Conservation (phyloP, 2,113 vertebrate genomes). For the Lophius piscatorius region DNA sequence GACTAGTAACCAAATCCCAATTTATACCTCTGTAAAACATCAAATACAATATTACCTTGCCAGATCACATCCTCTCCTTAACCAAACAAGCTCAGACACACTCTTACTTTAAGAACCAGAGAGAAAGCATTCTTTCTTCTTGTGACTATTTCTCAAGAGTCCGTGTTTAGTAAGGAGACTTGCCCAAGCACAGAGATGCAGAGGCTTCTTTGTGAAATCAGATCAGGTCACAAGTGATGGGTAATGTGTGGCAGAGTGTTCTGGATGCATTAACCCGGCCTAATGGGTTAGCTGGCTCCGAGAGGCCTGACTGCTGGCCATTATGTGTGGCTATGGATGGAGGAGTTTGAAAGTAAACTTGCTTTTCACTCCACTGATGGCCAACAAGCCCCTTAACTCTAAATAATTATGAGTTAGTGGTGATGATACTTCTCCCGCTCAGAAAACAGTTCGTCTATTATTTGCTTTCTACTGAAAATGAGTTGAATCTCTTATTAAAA, state of each 20-base stretch:
- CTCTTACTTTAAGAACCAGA: not conserved
- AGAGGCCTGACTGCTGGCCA: conserved; percentile 54
- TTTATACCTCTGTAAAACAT: too few relatives aligned
- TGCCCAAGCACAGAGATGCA: conserved; percentile 34
- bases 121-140: conserved; percentile 10
- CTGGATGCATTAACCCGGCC: conserved; percentile 62
- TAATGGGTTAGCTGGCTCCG: conserved; percentile 76
- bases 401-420: conserved; percentile 1
- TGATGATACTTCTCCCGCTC: not conserved
- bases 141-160: conserved; percentile 19
- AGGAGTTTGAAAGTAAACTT: conserved; percentile 43
- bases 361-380: conserved; percentile 30
- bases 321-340: conserved; percentile 59
- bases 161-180: conserved; percentile 42
- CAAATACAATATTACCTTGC: too few relatives aligned
- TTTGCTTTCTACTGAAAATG: too few relatives aligned
- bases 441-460: too few relatives aligned
- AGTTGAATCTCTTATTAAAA: too few relatives aligned
- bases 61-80: not conserved
- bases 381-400: conserved; percentile 14
- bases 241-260: conserved; percentile 44
- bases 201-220: conserved; percentile 66
- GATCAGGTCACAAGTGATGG: conserved; percentile 63
- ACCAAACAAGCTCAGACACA: conserved; percentile 1
- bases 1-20: not conserved